Percentiles rank a stretch among this genome's conserved stretches.
phyloP scores from a whole-genome alignment of 2,888 invertebrate genomes.

The Phoenoteleia sp. region DNA sequence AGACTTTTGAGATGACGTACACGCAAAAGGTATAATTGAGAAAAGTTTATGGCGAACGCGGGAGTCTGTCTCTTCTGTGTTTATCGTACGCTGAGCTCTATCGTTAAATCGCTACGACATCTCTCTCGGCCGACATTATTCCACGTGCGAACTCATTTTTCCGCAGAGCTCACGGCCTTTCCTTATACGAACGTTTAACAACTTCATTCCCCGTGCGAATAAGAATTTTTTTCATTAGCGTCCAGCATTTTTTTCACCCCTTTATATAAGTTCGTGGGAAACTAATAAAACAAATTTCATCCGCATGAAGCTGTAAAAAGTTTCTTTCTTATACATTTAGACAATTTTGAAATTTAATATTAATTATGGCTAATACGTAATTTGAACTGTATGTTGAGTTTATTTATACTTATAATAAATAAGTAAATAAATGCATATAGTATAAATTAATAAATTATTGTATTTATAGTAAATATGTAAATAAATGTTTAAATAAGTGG shows the following conservation, averaged over 20 bases:
- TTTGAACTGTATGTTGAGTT: too few relatives aligned
- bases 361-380: too few relatives aligned
- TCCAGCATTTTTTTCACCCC: not conserved
- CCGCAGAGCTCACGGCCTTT: not conserved
- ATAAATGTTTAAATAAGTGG: too few relatives aligned
- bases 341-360: too few relatives aligned
- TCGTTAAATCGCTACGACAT: constrained; percentile 44
- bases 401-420: too few relatives aligned
- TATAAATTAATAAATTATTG: too few relatives aligned
- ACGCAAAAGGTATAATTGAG: constrained; percentile 46
- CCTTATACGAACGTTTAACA: not conserved
- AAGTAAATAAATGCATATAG: too few relatives aligned
- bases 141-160: constrained; percentile 35
- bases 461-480: too few relatives aligned
- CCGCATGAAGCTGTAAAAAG: too few relatives aligned
- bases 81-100: constrained; percentile 16
- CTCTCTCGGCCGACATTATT: constrained; percentile 20
- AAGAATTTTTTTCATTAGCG: constrained; percentile 23
- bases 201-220: constrained; percentile 29
- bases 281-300: too few relatives aligned
- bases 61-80: constrained; percentile 12
- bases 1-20: constrained; percentile 45
- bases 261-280: too few relatives aligned
- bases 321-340: too few relatives aligned
- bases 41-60: constrained; percentile 37